These are phyloP conservation scores for Bombus haemorrhoidalis DNA, from an alignment of 1,140 invertebrate species.

Conservation along the genomic window DNA sequence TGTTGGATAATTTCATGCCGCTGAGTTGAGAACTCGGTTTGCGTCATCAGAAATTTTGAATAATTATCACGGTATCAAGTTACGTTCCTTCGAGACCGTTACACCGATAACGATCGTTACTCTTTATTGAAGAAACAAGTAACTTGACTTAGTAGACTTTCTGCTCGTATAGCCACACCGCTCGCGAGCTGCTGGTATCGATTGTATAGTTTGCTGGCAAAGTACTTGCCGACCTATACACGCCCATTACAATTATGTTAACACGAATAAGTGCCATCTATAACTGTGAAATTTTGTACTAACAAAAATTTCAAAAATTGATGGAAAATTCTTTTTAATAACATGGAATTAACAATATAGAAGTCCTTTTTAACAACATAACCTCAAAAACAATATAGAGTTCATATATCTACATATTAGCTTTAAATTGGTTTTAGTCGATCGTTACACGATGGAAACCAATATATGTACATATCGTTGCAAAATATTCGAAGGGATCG, in stretches of 20 bases:
- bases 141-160: not conserved
- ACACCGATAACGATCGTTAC: not conserved
- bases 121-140: not conserved
- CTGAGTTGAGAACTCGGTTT: not conserved
- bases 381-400: not conserved
- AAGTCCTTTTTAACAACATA: no score
- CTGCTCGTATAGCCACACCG: not conserved
- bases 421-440: no score
- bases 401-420: no score
- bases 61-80: not conserved
- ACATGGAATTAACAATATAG: no score
- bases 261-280: not conserved
- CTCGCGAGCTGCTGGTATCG: slow-evolving; percentile 5
- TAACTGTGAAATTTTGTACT: not conserved
- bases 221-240: slow-evolving; percentile 15
- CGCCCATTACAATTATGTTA: not conserved
- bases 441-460: not conserved
- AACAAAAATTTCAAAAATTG: not conserved
- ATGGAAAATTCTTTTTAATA: no score
- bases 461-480: not conserved
- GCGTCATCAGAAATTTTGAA: slow-evolving; percentile 7
- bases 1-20: not conserved
- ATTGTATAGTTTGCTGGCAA: slow-evolving; percentile 23
- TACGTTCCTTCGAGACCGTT: not conserved
- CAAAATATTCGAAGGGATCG: not conserved